These are phyloP conservation scores for Chelonus formosanus DNA, from an alignment of 2,888 invertebrate genomes.

Conservation along the genomic window DNA sequence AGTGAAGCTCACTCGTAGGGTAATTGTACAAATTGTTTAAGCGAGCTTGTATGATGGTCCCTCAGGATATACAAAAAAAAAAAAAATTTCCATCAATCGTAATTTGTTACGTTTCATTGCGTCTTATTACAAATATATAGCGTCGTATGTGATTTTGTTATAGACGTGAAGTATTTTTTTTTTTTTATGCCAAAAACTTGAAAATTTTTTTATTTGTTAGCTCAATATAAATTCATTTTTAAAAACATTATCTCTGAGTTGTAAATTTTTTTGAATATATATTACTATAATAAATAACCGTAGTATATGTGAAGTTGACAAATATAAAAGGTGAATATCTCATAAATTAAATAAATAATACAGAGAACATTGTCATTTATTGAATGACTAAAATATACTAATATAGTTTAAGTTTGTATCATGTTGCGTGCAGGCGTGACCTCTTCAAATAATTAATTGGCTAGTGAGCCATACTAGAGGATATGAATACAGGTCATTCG, in stretches of 20 bases:
- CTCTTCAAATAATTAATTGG: constrained; percentile 60
- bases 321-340: no score
- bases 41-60: background rate
- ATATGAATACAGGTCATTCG: constrained; percentile 55
- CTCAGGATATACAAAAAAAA: background rate
- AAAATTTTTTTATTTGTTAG: background rate
- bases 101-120: background rate
- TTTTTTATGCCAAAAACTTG: background rate
- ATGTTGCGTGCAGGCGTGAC: constrained; percentile 37
- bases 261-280: no score
- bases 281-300: no score
- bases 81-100: background rate
- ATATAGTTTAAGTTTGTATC: constrained; percentile 29
- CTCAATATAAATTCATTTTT: background rate
- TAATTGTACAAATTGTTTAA: constrained; percentile 1
- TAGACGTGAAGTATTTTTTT: background rate
- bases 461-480: constrained; percentile 39
- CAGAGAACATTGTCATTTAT: no score
- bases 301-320: no score
- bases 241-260: background rate
- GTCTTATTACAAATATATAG: background rate
- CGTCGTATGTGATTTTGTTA: background rate
- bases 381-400: background rate
- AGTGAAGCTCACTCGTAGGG: background rate
- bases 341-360: no score